These are phyloP conservation scores for Esperia sulphurella DNA, from an alignment of 2,888 invertebrate genomes.

Conservation along the genomic window DNA sequence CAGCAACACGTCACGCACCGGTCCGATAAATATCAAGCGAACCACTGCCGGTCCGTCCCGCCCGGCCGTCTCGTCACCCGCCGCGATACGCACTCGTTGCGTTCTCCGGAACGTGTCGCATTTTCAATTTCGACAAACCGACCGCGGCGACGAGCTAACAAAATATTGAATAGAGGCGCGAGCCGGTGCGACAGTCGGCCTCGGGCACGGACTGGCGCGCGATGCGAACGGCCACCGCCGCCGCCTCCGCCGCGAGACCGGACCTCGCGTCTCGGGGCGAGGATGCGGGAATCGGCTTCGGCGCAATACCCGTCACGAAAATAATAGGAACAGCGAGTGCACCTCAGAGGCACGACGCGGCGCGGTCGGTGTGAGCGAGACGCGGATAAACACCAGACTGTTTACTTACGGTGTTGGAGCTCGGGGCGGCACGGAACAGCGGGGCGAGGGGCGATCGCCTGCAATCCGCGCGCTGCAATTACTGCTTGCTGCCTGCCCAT, in stretches of 20 bases:
- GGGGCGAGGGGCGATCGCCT: constrained; percentile 65
- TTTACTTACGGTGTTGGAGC: constrained; percentile 77
- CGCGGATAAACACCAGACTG: constrained; percentile 79
- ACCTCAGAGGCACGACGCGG: constrained; percentile 78
- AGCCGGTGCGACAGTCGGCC: constrained; percentile 71
- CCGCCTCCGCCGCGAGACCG: constrained; percentile 76
- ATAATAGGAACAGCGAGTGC: constrained; percentile 79
- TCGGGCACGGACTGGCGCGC: constrained; percentile 74
- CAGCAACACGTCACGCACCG: constrained; percentile 42
- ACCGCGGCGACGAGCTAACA: constrained; percentile 40
- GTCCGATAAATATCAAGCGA: constrained; percentile 33
- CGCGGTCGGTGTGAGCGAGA: constrained; percentile 78
- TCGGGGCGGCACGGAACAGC: constrained; percentile 55
- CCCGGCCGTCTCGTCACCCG: constrained; percentile 49
- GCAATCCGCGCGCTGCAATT: constrained; percentile 78
- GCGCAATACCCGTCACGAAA: constrained; percentile 80
- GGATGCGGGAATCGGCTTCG: constrained; percentile 79
- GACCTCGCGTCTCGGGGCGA: constrained; percentile 77
- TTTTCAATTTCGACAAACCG: constrained; percentile 60
- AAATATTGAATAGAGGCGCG: constrained; percentile 56
- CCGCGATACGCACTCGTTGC: constrained; percentile 43
- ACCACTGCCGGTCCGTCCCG: constrained; percentile 24
- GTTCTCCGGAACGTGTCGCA: constrained; percentile 53
- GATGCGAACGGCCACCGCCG: constrained; percentile 74
- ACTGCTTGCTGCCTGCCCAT: constrained; percentile 42